A percentile compares a stretch with the other conserved stretches of the same genome.
Conservation (phyloP, 2,888 invertebrate species). For the Agapostemon virescens region DNA sequence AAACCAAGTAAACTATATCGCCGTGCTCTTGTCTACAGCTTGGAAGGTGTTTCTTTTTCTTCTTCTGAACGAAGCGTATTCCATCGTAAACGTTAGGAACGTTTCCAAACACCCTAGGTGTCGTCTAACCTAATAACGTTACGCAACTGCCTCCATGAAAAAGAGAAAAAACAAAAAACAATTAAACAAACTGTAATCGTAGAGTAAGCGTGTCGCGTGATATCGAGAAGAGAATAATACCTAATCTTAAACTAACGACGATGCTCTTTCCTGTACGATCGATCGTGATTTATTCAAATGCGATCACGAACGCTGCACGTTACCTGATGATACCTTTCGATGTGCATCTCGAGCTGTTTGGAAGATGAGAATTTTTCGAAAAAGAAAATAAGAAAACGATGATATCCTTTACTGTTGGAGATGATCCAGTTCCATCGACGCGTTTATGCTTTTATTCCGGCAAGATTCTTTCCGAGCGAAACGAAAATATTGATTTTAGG, state of each 20-base stretch:
- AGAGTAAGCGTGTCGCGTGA: conserved; percentile 67
- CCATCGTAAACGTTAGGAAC: conserved; percentile 25
- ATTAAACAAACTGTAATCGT: conserved; percentile 65
- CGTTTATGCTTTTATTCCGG: neutral
- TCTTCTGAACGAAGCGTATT: conserved; percentile 35
- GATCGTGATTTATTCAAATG: conserved; percentile 20
- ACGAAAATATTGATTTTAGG: neutral
- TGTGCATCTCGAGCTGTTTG: neutral
- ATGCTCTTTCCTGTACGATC: conserved; percentile 26
- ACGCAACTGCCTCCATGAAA: conserved; percentile 76
- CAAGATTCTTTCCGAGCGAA: neutral
- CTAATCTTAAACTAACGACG: conserved; percentile 39
- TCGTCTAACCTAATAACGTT: conserved; percentile 60
- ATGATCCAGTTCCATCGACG: neutral
- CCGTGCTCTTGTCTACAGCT: conserved; percentile 25
- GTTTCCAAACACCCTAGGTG: conserved; percentile 40
- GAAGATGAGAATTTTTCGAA: neutral
- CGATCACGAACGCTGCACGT: conserved; percentile 33
- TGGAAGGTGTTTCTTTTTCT: conserved; percentile 36
- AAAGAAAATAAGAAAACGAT: too few species aligned
- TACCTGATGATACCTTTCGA: conserved; percentile 13
- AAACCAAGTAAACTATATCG: conserved; percentile 9
- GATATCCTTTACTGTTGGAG: conserved; percentile 18
- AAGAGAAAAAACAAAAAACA: conserved; percentile 1
- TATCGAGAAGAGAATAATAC: conserved; percentile 18